Conservation (phyloP, 2,113 vertebrate genomes). For the Myanophis thanlyinensis region DNA sequence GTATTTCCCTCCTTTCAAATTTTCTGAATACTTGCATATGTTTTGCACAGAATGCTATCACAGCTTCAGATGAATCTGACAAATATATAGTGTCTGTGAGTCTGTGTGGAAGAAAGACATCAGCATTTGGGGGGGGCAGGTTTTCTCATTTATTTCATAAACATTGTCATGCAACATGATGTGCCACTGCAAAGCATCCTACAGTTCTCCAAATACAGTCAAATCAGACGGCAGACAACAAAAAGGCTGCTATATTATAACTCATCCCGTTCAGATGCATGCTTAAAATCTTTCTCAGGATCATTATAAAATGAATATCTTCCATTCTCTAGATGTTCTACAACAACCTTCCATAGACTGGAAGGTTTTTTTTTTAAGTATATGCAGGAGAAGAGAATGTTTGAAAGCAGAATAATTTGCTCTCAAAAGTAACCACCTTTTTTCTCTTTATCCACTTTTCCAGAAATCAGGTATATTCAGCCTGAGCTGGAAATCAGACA, state of each 20-base stretch:
- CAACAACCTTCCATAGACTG: neutral
- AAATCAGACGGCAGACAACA: neutral
- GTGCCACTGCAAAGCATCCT: neutral
- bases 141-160: neutral
- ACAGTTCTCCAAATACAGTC: neutral
- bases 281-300: neutral
- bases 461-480: constrained; percentile 4
- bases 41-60: neutral
- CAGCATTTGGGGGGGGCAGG: neutral
- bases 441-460: neutral
- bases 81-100: neutral
- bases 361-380: neutral
- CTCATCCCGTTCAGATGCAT: neutral
- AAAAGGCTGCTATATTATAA: neutral
- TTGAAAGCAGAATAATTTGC: neutral
- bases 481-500: constrained; percentile 17
- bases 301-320: neutral
- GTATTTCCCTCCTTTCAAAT: neutral
- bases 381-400: neutral
- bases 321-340: neutral
- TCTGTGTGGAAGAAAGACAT: neutral
- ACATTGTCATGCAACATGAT: neutral
- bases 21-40: neutral
- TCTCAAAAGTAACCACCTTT: neutral
- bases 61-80: neutral